Conservation (phyloP, 2,797 vertebrate species). For the Schizopygopsis malacanthus region DNA sequence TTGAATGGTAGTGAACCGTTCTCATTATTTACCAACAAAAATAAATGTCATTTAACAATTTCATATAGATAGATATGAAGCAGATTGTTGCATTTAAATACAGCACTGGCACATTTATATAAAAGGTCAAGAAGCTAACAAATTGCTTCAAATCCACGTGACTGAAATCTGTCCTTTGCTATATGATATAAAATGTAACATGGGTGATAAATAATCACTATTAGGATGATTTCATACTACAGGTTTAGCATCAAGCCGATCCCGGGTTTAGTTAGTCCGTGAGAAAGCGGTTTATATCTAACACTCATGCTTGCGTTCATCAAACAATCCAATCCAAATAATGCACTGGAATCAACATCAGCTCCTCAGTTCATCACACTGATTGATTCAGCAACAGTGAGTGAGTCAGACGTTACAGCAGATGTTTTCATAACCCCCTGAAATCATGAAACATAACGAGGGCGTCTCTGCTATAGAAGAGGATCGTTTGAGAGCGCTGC, state of each 20-base stretch:
- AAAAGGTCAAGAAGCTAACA: no score
- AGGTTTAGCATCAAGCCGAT: neutral
- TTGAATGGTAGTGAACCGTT: neutral
- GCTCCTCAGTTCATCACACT: neutral
- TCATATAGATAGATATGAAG: no score
- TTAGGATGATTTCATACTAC: neutral
- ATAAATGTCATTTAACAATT: no score
- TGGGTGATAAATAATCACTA: no score
- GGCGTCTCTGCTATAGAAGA: constrained; percentile 61
- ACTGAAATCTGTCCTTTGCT: no score
- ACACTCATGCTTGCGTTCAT: neutral
- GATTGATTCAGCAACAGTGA: neutral
- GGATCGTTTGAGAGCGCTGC: constrained; percentile 63
- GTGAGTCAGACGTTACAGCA: constrained; percentile 1
- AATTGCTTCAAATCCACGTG: no score
- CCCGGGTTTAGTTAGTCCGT: neutral
- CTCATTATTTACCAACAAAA: no score
- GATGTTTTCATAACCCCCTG: constrained; percentile 17
- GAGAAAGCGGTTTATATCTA: neutral
- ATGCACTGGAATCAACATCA: neutral
- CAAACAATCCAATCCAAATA: neutral
- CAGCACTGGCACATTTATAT: no score
- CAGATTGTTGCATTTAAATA: no score
- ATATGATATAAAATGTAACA: no score
- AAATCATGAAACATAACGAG: constrained; percentile 44